phyloP scores from a whole-genome alignment of 1,140 invertebrate species.

The Teleopsis dalmanni region DNA sequence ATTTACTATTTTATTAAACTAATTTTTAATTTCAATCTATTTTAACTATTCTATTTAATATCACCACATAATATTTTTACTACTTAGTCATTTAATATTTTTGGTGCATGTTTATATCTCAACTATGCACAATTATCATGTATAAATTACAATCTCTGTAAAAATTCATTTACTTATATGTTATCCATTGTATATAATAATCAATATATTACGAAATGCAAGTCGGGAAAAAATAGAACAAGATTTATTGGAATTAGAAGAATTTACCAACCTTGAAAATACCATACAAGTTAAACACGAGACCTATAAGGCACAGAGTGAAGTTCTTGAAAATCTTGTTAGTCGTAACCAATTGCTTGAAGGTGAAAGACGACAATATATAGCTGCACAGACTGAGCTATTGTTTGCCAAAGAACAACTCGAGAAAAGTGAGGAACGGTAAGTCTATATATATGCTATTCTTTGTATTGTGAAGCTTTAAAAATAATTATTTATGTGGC shows the following conservation, averaged over 20 bases:
- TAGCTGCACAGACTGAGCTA: slow-evolving; percentile 7
- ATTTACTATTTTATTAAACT: too few relatives aligned
- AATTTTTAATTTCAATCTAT: too few relatives aligned
- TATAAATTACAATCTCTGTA: too few relatives aligned
- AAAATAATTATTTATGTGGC: too few relatives aligned
- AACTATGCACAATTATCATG: too few relatives aligned
- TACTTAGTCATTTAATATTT: too few relatives aligned
- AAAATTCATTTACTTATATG: too few relatives aligned
- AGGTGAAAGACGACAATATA: slow-evolving; percentile 14
- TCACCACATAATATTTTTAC: too few relatives aligned
- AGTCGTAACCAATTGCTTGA: slow-evolving; percentile 19
- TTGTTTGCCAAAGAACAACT: neutral
- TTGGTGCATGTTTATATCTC: too few relatives aligned
- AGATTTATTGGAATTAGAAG: slow-evolving; percentile 14
- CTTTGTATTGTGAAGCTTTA: too few relatives aligned
- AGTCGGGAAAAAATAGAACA: slow-evolving; percentile 3
- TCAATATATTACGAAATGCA: neutral
- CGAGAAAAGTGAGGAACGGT: slow-evolving; percentile 18
- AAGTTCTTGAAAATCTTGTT: slow-evolving; percentile 15
- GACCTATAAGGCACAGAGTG: slow-evolving; percentile 13
- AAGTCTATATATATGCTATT: slow-evolving; percentile 15
- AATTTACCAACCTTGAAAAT: slow-evolving; percentile 30
- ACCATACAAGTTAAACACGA: slow-evolving; percentile 22
- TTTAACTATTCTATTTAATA: too few relatives aligned
- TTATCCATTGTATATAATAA: too few relatives aligned